Evolutionary conservation across 2,797 vertebrate species (phyloP).

Genomic region (Rousettus madagascariensis): DNA sequence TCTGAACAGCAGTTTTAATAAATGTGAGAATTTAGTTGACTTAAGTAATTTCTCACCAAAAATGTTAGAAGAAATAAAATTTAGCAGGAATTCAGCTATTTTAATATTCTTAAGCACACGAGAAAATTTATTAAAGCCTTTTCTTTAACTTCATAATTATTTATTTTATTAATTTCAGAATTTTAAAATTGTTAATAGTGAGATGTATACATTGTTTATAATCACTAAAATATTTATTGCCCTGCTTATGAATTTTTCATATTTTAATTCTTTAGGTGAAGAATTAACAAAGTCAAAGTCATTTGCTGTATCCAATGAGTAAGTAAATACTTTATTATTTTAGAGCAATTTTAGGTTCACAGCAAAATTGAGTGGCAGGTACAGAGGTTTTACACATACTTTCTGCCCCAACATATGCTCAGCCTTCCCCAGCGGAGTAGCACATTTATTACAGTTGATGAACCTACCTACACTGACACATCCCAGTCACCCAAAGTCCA

Average conservation of each 20-base stretch:
- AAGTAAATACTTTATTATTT: conserved; percentile 81
- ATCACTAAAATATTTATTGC: conserved; percentile 62
- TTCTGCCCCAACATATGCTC: background rate
- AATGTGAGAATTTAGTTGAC: background rate
- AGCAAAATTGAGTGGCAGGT: conserved; percentile 18
- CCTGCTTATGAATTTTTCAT: conserved; percentile 53
- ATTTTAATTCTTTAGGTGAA: conserved; percentile 88
- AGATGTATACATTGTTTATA: background rate
- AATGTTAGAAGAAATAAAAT: conserved; percentile 5
- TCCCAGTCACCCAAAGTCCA: background rate
- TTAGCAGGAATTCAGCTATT: conserved; percentile 41
- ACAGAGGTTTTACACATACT: background rate
- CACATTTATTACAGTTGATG: background rate
- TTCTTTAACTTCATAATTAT: conserved; percentile 29
- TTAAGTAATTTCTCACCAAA: conserved; percentile 34
- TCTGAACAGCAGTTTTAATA: conserved; percentile 11
- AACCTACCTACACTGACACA: background rate
- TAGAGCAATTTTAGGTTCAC: conserved; percentile 20
- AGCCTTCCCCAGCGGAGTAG: background rate
- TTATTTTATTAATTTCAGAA: conserved; percentile 12
- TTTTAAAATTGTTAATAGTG: conserved; percentile 21
- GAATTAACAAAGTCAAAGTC: conserved; percentile 91
- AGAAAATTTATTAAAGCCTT: background rate
- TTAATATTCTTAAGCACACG: background rate
- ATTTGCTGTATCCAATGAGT: conserved; percentile 90